phyloP scores from a whole-genome alignment of 2,113 vertebrate genomes.

The Eidolon helvum region DNA sequence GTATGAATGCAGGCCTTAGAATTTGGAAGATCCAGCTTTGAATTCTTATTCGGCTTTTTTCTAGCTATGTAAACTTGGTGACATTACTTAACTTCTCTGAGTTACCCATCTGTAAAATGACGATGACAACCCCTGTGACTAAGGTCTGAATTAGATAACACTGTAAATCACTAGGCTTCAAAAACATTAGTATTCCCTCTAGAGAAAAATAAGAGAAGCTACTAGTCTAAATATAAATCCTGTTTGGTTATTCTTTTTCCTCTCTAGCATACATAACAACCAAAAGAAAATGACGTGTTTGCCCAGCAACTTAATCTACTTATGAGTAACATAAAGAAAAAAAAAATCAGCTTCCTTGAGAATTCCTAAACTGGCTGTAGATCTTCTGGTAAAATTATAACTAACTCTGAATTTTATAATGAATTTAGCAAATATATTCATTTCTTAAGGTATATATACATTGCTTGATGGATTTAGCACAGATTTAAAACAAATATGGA shows the following conservation, averaged over 20 bases:
- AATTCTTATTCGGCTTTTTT: not conserved
- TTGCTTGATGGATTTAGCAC: not conserved
- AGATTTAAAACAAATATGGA: not conserved
- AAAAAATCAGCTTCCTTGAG: not conserved
- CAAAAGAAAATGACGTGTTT: constrained; percentile 32
- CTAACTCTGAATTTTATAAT: not conserved
- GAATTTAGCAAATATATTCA: not conserved
- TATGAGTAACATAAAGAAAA: not conserved
- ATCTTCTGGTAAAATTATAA: not conserved
- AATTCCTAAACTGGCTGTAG: not conserved
- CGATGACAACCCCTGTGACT: not conserved
- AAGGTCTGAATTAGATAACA: not conserved
- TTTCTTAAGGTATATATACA: not conserved
- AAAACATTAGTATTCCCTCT: not conserved
- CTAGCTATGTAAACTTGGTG: not conserved
- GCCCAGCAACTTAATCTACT: not conserved
- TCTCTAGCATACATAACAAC: not conserved
- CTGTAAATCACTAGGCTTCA: not conserved
- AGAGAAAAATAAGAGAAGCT: not conserved
- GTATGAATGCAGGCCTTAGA: not conserved
- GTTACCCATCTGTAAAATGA: constrained; percentile 24
- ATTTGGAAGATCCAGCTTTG: not conserved
- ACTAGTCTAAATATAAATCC: not conserved
- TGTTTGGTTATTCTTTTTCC: not conserved
- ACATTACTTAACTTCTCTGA: constrained; percentile 16